phyloP scores from a whole-genome alignment of 2,888 invertebrate genomes.

The Drosophila parthenogenetica region DNA sequence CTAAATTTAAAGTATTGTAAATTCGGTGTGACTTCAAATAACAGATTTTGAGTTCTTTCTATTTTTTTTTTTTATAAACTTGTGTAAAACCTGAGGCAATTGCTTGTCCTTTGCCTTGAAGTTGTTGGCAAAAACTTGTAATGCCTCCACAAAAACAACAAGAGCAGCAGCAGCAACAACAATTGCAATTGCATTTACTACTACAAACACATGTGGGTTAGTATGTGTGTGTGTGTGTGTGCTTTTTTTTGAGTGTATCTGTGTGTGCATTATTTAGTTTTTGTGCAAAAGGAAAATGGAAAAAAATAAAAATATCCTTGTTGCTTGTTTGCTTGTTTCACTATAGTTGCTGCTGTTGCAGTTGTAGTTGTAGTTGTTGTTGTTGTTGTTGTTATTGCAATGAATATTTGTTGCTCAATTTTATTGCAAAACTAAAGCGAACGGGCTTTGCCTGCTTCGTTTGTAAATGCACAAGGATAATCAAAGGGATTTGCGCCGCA shows the following conservation, averaged over 20 bases:
- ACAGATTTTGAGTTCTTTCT: not conserved
- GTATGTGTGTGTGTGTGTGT: conserved; percentile 6
- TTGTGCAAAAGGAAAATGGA: conserved; percentile 12
- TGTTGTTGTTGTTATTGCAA: conserved; percentile 36
- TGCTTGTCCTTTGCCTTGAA: conserved; percentile 12
- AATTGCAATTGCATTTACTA: conserved; percentile 15
- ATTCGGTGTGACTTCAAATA: too few relatives aligned
- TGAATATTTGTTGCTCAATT: conserved; percentile 66
- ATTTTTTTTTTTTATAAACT: not conserved
- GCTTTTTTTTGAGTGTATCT: conserved; percentile 29
- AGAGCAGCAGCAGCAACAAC: conserved; percentile 21
- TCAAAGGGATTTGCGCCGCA: conserved; percentile 65
- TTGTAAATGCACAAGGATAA: conserved; percentile 64
- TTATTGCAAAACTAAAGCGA: conserved; percentile 57
- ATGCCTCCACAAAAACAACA: conserved; percentile 14
- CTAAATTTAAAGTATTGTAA: too few relatives aligned
- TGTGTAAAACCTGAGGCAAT: not conserved
- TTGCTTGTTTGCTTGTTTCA: conserved; percentile 24
- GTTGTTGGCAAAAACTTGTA: conserved; percentile 6
- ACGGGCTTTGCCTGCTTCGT: conserved; percentile 52
- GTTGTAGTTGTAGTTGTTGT: conserved; percentile 14
- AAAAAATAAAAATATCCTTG: conserved; percentile 19
- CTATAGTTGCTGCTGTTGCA: conserved; percentile 10
- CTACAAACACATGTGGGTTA: conserved; percentile 3
- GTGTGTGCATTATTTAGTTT: conserved; percentile 60